Evolutionary conservation across 2,888 invertebrate genomes (phyloP).

Genomic region (Anagyrus pseudococci): DNA sequence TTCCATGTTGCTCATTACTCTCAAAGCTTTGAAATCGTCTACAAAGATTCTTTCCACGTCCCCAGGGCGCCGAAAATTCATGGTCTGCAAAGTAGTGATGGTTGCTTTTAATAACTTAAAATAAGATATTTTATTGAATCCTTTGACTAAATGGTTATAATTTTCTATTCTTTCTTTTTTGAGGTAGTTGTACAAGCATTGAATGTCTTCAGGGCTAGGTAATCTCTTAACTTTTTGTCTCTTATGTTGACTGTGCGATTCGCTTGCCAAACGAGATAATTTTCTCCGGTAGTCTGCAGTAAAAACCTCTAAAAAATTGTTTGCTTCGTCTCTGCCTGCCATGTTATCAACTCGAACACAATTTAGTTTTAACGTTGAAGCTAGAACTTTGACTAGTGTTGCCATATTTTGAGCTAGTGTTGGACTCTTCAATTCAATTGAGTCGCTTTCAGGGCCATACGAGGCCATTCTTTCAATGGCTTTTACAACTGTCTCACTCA

Average conservation of each 20-base stretch:
- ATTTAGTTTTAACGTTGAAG: no score
- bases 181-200: not conserved
- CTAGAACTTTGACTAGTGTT: not conserved
- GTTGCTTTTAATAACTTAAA: not conserved
- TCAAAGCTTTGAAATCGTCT: not conserved
- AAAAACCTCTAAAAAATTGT: not conserved
- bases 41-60: not conserved
- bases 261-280: not conserved
- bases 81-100: not conserved
- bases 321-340: no score
- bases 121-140: not conserved
- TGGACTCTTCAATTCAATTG: not conserved
- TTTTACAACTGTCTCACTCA: not conserved
- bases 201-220: not conserved
- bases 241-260: not conserved
- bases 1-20: no score
- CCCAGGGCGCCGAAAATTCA: not conserved
- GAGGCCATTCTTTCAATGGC: not conserved
- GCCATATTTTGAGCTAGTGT: constrained; percentile 1
- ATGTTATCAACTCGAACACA: not conserved
- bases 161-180: not conserved
- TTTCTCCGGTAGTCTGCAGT: not conserved
- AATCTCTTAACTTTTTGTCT: not conserved
- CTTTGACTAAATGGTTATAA: not conserved
- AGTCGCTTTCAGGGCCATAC: not conserved